Percentiles rank a stretch among this genome's conserved stretches.
These are phyloP conservation scores for Bergia sp. DNA, from an alignment of 92 coral and sea anemone species.

Conservation along the genomic window DNA sequence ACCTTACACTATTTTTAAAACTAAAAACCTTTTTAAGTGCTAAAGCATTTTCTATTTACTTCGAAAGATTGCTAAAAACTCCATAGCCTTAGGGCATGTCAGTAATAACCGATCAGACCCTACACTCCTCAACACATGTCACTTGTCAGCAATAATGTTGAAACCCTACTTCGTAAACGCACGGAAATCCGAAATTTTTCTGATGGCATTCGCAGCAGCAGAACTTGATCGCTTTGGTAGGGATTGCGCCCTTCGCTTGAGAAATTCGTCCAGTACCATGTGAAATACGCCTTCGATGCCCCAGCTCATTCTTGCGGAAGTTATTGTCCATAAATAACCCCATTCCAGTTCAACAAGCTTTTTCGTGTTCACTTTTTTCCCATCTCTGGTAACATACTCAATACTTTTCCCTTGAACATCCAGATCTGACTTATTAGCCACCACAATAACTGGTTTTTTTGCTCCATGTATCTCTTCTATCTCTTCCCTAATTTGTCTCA, in stretches of 20 bases:
- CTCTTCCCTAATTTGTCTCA: slow-evolving; percentile 68
- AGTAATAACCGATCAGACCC: not conserved
- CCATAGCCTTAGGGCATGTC: not conserved
- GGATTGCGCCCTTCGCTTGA: slow-evolving; percentile 50
- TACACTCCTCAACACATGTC: not conserved
- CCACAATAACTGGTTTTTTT: slow-evolving; percentile 76
- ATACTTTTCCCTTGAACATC: slow-evolving; percentile 70
- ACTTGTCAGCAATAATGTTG: not conserved
- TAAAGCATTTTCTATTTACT: too few species aligned
- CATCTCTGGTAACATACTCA: slow-evolving; percentile 62
- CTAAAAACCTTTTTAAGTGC: not conserved
- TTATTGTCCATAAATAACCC: slow-evolving; percentile 73
- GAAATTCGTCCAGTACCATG: slow-evolving; percentile 70
- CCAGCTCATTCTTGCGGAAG: slow-evolving; percentile 80
- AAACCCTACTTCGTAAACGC: slow-evolving; percentile 27
- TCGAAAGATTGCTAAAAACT: not conserved
- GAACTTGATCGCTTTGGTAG: slow-evolving; percentile 33
- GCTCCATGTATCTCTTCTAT: slow-evolving; percentile 67
- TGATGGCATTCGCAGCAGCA: slow-evolving; percentile 38
- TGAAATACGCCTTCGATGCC: slow-evolving; percentile 72
- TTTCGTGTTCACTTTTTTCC: slow-evolving; percentile 66
- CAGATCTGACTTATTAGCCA: slow-evolving; percentile 84
- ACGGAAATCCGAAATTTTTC: slow-evolving; percentile 39
- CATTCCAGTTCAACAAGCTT: slow-evolving; percentile 70
- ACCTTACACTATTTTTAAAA: not conserved